Evolutionary conservation across 2,797 vertebrate species (phyloP).

Genomic region (Catamblyrhynchus diadema): DNA sequence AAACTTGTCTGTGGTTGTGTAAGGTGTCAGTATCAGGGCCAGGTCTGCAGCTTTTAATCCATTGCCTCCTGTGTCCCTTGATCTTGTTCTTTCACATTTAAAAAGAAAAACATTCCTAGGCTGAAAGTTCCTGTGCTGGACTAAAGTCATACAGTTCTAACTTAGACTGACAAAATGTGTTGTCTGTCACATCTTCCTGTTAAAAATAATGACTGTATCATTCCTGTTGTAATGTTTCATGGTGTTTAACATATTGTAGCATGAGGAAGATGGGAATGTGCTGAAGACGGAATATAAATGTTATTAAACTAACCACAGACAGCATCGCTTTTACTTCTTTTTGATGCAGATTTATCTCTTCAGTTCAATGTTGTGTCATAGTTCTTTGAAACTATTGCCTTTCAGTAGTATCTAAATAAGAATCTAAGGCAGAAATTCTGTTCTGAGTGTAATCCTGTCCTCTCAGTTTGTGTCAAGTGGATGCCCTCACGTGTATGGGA

Average conservation of each 20-base stretch:
- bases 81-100: background rate
- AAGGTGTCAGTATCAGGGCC: background rate
- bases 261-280: background rate
- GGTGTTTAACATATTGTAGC: background rate
- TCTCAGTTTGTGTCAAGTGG: background rate
- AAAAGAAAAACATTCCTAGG: background rate
- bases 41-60: background rate
- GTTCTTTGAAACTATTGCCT: background rate
- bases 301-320: background rate
- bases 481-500: background rate
- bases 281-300: background rate
- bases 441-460: background rate
- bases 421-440: background rate
- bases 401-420: background rate
- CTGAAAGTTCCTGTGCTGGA: background rate
- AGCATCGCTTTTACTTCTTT: background rate
- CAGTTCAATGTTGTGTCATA: background rate
- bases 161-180: background rate
- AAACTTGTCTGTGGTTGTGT: background rate
- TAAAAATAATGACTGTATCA: background rate
- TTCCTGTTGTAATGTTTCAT: background rate
- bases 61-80: background rate
- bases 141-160: background rate
- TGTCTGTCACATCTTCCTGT: background rate
- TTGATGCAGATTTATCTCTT: background rate